Conservation (phyloP, 1,140 invertebrate species). For the Drosophila guanche region DNA sequence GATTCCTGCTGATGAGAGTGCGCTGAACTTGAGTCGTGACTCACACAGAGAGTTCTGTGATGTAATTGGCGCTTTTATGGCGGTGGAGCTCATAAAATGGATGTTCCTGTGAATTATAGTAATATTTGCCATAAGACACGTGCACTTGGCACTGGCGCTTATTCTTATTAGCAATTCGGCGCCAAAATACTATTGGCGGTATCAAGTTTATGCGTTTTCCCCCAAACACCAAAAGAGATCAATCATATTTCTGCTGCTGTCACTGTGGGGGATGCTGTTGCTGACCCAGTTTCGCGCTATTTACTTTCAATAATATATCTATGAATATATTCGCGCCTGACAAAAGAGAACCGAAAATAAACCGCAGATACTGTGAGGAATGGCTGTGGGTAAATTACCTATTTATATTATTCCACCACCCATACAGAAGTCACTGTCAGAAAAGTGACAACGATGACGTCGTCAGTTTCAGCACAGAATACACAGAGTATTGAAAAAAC, state of each 20-base stretch:
- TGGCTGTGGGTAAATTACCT: constrained; percentile 39
- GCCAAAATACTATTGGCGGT: constrained; percentile 25
- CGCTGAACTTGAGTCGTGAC: constrained; percentile 55
- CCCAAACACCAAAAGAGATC: constrained; percentile 20
- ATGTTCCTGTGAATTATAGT: constrained; percentile 21
- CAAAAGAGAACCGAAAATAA: constrained; percentile 54
- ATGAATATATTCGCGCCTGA: constrained; percentile 58
- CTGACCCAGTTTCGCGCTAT: constrained; percentile 67
- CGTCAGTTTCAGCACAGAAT: constrained; percentile 22
- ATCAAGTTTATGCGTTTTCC: constrained; percentile 13
- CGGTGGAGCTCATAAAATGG: constrained; percentile 35
- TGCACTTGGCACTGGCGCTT: constrained; percentile 14
- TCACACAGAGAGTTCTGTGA: constrained; percentile 28
- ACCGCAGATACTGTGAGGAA: constrained; percentile 29
- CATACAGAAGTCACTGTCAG: constrained; percentile 47
- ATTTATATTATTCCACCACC: constrained; percentile 43
- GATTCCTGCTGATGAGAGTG: constrained; percentile 17
- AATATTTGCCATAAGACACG: constrained; percentile 52
- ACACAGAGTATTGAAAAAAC: constrained; percentile 1
- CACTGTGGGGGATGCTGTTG: constrained; percentile 24
- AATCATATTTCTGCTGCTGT: constrained; percentile 6
- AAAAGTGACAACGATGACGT: constrained; percentile 64
- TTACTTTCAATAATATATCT: constrained; percentile 73
- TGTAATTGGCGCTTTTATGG: constrained; percentile 53
- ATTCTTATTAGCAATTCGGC: constrained; percentile 44